Base-by-base conservation (phyloP, 2,888 invertebrate species). In the Ametastegia equiseti region DNA sequence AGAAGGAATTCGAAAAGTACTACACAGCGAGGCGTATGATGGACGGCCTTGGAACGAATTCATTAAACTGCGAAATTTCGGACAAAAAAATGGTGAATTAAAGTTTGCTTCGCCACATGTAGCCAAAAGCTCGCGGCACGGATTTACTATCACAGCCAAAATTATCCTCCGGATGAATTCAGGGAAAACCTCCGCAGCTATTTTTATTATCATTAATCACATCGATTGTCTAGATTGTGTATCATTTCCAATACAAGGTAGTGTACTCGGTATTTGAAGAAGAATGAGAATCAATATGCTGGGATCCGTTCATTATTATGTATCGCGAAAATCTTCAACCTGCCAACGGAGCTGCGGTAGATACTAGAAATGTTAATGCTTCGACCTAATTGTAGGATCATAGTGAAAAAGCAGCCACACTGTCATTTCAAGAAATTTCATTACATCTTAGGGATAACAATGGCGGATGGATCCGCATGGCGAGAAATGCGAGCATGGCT, bases 41-140 rank as follows among this genome's bases (percentile, higher is more conserved):
- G 95, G 94, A 0, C 91, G 96, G 30, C 96, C 96, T 0, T 93
- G 95, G 87, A 94, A 93, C 82, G 94, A 95, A 86, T 95, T 95
- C 85, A 90, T 94, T 19, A 92, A 93, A 42, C 88, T 95, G 15
- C 92, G 95, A 36, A 94, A 94, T 19, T 93, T 95, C 93, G 95
- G 95, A 33, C 92, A 93, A 0, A 92, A 91, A 84, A 93, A 92
- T 92, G 94, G 94, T 93, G 81, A 85, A 84, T 36, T 1, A 47
- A 45, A 5, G 33, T 13, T 65, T 36, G n/a, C 6, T 23, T 23
- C 7, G n/a, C n/a, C n/a, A n/a, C n/a, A n/a, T n/a, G n/a, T n/a
- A n/a, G n/a, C 15, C 30, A 33, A 47, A 19, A 15, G 19, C 30
- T 1, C 11, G 63, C 13, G 30, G 4, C 27, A 9, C 27, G 7